These are phyloP conservation scores for Pomacea maculata DNA, from an alignment of 1,140 invertebrate genomes.

Conservation along the genomic window DNA sequence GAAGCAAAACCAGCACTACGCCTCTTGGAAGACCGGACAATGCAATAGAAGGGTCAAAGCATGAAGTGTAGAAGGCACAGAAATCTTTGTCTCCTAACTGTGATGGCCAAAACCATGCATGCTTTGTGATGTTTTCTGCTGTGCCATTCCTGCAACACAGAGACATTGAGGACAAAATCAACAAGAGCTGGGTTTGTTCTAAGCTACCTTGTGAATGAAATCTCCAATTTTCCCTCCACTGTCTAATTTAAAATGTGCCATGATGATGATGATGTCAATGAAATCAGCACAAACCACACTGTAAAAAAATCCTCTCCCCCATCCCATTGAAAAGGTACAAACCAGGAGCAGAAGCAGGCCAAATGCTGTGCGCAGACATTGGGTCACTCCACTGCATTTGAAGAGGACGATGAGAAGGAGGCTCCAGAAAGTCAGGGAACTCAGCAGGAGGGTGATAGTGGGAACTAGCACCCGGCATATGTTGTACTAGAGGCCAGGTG, in stretches of 20 bases:
- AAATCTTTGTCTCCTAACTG: neutral
- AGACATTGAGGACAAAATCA: neutral
- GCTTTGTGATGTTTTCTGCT: slow-evolving; percentile 25
- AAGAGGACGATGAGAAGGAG: slow-evolving; percentile 28
- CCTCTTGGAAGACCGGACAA: too few species aligned
- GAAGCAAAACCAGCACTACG: too few species aligned
- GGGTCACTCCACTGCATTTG: neutral
- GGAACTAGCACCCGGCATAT: slow-evolving; percentile 26
- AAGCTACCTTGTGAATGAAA: too few species aligned
- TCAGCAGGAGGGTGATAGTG: slow-evolving; percentile 19
- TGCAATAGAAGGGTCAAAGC: too few species aligned
- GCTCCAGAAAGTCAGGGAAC: slow-evolving; percentile 30
- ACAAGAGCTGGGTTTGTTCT: too few species aligned
- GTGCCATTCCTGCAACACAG: neutral
- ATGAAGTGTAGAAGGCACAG: too few species aligned
- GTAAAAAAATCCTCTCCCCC: neutral
- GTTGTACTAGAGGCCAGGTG: slow-evolving; percentile 48
- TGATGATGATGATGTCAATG: too few species aligned
- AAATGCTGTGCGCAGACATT: neutral
- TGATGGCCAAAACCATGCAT: slow-evolving; percentile 29
- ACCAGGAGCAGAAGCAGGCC: neutral
- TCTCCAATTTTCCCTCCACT: too few species aligned
- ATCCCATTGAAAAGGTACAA: too few species aligned
- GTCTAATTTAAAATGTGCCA: neutral
- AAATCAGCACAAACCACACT: neutral